Percentiles rank a stretch among this genome's conserved stretches.
phyloP scores from a whole-genome alignment of 2,113 vertebrate genomes.

The pig (Sus scrofa) region DNA sequence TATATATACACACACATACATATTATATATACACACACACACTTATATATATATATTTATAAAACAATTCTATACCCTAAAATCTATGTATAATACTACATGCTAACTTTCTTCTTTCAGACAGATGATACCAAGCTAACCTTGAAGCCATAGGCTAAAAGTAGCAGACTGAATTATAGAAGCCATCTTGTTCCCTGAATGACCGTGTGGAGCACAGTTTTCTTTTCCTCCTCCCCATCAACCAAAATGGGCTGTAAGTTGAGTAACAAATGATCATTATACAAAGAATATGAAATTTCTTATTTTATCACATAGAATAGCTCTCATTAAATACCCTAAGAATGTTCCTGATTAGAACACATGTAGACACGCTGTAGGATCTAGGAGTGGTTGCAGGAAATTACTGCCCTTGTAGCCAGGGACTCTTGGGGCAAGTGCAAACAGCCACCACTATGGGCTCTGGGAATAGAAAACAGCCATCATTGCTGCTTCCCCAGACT shows the following conservation, averaged over 20 bases:
- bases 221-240: background rate
- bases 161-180: background rate
- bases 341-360: background rate
- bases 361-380: background rate
- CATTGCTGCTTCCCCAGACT: no score
- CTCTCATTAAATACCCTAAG: background rate
- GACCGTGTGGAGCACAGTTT: background rate
- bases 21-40: no score
- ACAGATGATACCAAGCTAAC: fast-evolving
- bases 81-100: background rate
- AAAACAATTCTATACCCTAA: background rate
- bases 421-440: no score
- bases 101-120: background rate
- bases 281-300: background rate
- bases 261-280: background rate
- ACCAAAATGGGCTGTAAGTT: background rate
- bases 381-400: no score
- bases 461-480: no score
- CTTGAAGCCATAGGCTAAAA: background rate
- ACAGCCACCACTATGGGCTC: no score
- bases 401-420: no score
- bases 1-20: no score
- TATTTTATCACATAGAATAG: background rate
- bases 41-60: no score
- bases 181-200: background rate